Base-by-base conservation (phyloP, 2,113 vertebrate species). In the Acanthochromis polyacanthus region DNA sequence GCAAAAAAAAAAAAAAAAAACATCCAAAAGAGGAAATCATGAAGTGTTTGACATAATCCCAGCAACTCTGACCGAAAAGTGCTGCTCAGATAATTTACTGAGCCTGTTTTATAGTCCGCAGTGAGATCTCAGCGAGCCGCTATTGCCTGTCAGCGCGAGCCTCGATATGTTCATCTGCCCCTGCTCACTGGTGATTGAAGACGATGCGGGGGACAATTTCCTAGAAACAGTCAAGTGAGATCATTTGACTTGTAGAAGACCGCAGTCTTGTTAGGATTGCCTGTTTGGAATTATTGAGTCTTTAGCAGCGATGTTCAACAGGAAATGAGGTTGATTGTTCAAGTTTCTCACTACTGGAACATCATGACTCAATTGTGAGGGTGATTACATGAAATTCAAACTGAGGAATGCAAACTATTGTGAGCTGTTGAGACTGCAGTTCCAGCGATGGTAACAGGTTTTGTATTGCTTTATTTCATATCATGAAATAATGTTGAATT, bases 151-250 rank as follows among this genome's bases (percentile, higher is more conserved):
- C 81, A 74, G 71, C 58, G 52, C 25, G 28, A 43, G 66, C 51
- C 53, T 55, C 10, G 12, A 71, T 82, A 80, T 58, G 71, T 63
- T 61, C 77, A 73, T 71, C 85, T 81, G 76, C 82, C 87, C 30
- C 72, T 65, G 17, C 71, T 46, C 53, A 56, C 38, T 55, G 66
- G 43, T 82, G 88, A 88, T 52, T 81, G 83, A 89, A 83, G 75
- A 78, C 32, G 15, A 71, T 62, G 61, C 63, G 20, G 75, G 61
- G 89, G 89, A 87, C 71, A 82, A 89, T 91, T 91, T 90, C 89
- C 90, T 89, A 76, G 59, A 75, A 89, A 84, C 77, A 83, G 84
- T 81, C 82, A 81, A 63, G 70, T 46, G 58, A 48, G 63, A 85
- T 91, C 71, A 82, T 88, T 88, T 86, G 78, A 81, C 62, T 71